Conservation (phyloP, 1,140 invertebrate species). For the Sesamia nonagrioides region DNA sequence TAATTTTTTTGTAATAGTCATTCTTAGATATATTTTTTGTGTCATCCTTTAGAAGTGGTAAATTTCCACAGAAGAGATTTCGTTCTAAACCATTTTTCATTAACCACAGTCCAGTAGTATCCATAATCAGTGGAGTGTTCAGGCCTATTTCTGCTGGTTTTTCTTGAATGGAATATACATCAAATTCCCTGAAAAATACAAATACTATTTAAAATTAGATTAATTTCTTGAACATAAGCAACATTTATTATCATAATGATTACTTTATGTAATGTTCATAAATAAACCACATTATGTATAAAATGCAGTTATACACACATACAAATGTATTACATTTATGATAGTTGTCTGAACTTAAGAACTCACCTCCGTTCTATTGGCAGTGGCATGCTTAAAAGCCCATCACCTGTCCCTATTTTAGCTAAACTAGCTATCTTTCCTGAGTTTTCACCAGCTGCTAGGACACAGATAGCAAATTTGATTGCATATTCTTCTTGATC, state of each 20-base stretch:
- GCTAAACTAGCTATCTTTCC: constrained; percentile 93
- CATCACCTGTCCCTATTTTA: constrained; percentile 91
- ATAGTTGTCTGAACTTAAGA: no score
- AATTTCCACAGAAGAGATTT: constrained; percentile 87
- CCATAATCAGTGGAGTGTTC: constrained; percentile 93
- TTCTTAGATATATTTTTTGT: constrained; percentile 90
- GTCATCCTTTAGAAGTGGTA: constrained; percentile 88
- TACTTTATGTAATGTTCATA: no score
- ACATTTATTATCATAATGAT: no score
- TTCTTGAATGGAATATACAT: constrained; percentile 92
- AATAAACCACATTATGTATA: no score
- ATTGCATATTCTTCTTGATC: constrained; percentile 90
- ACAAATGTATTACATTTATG: no score
- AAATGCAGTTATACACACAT: no score
- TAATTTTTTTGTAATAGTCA: constrained; percentile 93
- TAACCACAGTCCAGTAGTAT: constrained; percentile 91
- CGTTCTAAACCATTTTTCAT: constrained; percentile 88
- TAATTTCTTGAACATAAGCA: no score
- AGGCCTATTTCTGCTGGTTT: constrained; percentile 92
- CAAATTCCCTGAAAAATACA: constrained; percentile 90
- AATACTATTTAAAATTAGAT: not conserved
- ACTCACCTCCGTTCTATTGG: constrained; percentile 87
- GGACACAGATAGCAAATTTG: constrained; percentile 91
- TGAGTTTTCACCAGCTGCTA: constrained; percentile 95
- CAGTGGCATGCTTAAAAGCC: constrained; percentile 90